Evolutionary conservation across 2,797 vertebrate species (phyloP), one percentile per base, ranked within the genome.

Genomic region (Sitta carolinensis): DNA sequence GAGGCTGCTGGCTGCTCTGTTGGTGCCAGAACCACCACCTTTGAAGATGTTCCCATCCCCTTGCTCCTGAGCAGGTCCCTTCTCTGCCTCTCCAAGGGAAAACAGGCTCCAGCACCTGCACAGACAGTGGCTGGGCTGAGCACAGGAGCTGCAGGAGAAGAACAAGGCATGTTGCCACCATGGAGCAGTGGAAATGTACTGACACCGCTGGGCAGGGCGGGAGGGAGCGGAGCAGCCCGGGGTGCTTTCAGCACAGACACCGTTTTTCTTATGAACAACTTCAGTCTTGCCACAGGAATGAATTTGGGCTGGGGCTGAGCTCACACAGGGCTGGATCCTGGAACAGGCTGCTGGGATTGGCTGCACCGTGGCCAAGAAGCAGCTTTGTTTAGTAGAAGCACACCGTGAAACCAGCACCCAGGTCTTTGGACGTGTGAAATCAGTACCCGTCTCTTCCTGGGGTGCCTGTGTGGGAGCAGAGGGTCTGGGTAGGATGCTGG

Each of bases 201-300:
- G 88, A 21, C 6, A 30, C 11, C 0, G 0, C 1, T 27, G 82
- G 84, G 89, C 61, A 90, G 81, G 78, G 87, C 4, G 0, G 75
- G 63, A 82, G 67, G 84, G 66, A 91, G 68, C 0, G 1, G 54
- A 30, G 52, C 68, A 75, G 70, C 82, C 93, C 0, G 3, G 2
- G 81, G 78, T 11, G 9, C 42, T 87, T 63, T 29, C 50, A 34
- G 55, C 68, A 47, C 55, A 36, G 51, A 89, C 63, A 61, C 5
- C 0, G 2, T 64, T 91, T 89, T 52, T 79, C 63, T 82, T 52
- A 34, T 63, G 43, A 34, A 36, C 58, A 64, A 0, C 79, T 80
- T 59, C 27, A 25, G 63, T 74, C 87, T 94, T 54, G 74, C 87
- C 93, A 75, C 84, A 69, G 84, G 91, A 91, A 87, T 64, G 54